A percentile compares a stretch with the other conserved stretches of the same genome.
These are phyloP conservation scores for Pandemis cinnamomeana DNA, from an alignment of 2,888 invertebrate genomes.

Conservation along the genomic window DNA sequence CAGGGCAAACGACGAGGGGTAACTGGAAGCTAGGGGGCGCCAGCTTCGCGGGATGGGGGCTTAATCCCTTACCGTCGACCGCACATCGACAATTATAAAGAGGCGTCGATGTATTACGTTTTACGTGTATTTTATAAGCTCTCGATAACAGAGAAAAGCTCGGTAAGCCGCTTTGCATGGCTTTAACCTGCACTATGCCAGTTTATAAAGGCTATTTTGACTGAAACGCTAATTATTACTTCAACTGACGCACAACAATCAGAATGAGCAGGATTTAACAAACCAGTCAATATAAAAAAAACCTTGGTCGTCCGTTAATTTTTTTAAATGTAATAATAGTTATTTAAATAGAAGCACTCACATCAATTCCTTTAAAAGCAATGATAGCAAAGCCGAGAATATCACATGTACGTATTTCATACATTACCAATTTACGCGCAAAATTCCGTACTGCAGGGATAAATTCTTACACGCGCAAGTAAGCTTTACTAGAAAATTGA, in stretches of 20 bases:
- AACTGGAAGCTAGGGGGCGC: constrained; percentile 48
- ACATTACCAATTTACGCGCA: not conserved
- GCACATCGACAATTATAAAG: constrained; percentile 77
- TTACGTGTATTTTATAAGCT: constrained; percentile 46
- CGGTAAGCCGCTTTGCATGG: constrained; percentile 37
- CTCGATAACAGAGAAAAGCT: constrained; percentile 37
- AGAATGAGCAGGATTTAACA: not conserved
- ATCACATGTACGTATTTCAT: not conserved
- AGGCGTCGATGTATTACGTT: constrained; percentile 64
- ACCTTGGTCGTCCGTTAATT: no score
- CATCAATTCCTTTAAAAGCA: not conserved
- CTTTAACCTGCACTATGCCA: constrained; percentile 30
- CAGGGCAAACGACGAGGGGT: constrained; percentile 55
- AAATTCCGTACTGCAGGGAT: constrained; percentile 12
- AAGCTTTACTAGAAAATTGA: constrained; percentile 5
- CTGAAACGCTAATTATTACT: not conserved
- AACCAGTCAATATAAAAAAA: not conserved
- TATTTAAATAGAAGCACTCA: not conserved
- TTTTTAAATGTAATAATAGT: no score
- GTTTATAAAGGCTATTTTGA: constrained; percentile 16
- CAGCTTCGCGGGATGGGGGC: constrained; percentile 52
- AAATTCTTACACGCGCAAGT: constrained; percentile 9
- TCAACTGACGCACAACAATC: not conserved
- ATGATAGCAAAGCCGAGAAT: no score
- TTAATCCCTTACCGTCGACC: constrained; percentile 77